Percentiles rank a stretch among this genome's conserved stretches.
Evolutionary conservation across 2,797 vertebrate species (phyloP).

Genomic region (Sebastes iracundus): DNA sequence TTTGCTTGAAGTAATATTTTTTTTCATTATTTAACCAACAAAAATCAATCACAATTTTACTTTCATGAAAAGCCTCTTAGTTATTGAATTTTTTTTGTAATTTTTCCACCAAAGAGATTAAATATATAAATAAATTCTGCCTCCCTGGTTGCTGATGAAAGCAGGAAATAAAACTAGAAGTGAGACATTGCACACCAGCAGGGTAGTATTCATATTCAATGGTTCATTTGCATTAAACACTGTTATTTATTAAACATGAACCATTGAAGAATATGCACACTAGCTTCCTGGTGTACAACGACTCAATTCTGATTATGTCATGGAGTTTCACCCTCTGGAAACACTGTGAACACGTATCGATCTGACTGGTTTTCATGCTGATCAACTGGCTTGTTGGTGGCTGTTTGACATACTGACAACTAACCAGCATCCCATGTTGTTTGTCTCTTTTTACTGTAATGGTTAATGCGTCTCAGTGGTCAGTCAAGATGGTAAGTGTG

Average conservation of each 20-base stretch:
- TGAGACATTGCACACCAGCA: background rate
- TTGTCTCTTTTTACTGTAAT: slow-evolving; percentile 67
- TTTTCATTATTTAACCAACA: background rate
- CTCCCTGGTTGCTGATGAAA: background rate
- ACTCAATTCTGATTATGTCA: background rate
- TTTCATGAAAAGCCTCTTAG: background rate
- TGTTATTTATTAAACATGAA: too few species aligned
- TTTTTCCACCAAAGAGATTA: background rate
- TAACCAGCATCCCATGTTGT: slow-evolving; percentile 67
- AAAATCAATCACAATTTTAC: background rate
- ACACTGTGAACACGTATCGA: rapidly evolving
- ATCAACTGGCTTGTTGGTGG: background rate
- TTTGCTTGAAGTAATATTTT: background rate
- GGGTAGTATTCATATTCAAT: background rate
- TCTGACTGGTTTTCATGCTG: background rate
- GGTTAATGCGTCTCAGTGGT: slow-evolving; percentile 91
- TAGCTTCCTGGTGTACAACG: background rate
- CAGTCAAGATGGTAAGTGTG: slow-evolving; percentile 91
- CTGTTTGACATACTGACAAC: slow-evolving; percentile 26
- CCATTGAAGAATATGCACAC: background rate
- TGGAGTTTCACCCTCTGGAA: background rate
- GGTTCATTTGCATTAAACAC: too few species aligned
- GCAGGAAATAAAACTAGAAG: background rate
- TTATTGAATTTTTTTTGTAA: background rate
- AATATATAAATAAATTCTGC: background rate